Conservation (phyloP, 92 coral and sea anemone genomes). For the Heteractis magnifica region DNA sequence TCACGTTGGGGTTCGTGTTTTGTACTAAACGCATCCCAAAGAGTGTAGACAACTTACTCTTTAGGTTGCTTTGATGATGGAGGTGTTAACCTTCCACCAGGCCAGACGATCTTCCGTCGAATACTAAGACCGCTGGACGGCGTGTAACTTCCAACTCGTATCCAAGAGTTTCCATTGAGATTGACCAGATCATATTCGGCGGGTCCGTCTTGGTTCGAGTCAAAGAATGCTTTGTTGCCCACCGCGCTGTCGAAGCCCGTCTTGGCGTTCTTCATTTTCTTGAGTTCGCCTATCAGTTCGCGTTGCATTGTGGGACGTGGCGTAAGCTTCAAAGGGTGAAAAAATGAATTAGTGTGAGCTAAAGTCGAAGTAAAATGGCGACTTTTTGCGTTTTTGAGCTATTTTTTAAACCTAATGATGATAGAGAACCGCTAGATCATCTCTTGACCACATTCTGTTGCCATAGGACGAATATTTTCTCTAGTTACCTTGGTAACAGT, state of each 20-base stretch:
- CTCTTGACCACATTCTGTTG: background rate
- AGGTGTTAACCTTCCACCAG: constrained; percentile 87
- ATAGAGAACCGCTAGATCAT: background rate
- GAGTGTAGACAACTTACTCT: constrained; percentile 43
- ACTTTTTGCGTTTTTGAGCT: background rate
- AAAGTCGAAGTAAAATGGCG: background rate
- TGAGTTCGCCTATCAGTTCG: constrained; percentile 62
- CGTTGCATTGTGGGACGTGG: constrained; percentile 69
- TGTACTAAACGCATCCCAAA: background rate
- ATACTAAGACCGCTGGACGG: constrained; percentile 77
- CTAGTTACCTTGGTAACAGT: constrained; percentile 69
- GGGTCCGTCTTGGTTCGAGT: constrained; percentile 81
- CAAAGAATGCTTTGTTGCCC: constrained; percentile 76
- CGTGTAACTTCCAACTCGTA: constrained; percentile 82
- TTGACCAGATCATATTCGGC: constrained; percentile 89
- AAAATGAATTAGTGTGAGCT: background rate
- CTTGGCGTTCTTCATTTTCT: constrained; percentile 78
- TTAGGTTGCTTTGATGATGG: constrained; percentile 67
- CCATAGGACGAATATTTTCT: background rate
- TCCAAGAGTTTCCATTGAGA: constrained; percentile 92
- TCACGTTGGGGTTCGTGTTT: too few relatives aligned
- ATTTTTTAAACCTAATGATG: background rate
- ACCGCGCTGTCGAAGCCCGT: constrained; percentile 88
- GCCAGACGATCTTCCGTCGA: constrained; percentile 87
- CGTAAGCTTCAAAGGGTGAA: constrained; percentile 55